Evolutionary conservation across 2,113 vertebrate genomes (phyloP).

Genomic region (Junco hyemalis): DNA sequence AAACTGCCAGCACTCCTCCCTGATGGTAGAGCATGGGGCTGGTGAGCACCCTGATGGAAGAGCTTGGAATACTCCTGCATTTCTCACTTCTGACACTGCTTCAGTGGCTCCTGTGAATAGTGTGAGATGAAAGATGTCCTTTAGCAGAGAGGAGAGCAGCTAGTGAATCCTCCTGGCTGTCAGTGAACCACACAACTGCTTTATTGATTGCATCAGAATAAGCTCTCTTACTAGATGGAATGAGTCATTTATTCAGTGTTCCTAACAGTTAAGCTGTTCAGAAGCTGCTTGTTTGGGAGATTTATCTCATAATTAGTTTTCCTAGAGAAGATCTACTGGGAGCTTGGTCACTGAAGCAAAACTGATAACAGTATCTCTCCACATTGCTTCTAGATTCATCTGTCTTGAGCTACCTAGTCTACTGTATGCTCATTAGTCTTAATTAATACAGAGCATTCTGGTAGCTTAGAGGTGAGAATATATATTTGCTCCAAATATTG

Average conservation of each 20-base stretch:
- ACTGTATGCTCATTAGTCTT: not conserved
- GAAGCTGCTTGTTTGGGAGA: conserved; percentile 38
- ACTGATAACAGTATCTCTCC: not conserved
- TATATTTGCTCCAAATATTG: not conserved
- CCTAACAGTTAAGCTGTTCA: conserved; percentile 23
- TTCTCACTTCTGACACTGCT: not conserved
- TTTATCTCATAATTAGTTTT: conserved; percentile 42
- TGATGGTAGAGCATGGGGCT: not conserved
- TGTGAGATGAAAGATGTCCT: not conserved
- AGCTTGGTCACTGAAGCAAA: conserved; percentile 8
- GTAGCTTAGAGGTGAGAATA: not conserved
- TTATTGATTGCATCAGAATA: conserved; percentile 1
- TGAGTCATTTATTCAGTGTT: conserved; percentile 31
- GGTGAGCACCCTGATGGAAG: not conserved
- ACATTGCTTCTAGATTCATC: not conserved
- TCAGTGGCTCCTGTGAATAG: not conserved
- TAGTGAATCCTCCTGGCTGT: not conserved
- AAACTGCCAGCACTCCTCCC: not conserved
- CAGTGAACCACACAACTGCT: not conserved
- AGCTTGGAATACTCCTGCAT: not conserved
- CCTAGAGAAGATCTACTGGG: not conserved
- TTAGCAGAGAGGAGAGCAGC: not conserved
- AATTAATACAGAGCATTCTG: not conserved
- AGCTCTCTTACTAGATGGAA: not conserved
- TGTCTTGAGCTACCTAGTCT: not conserved